Percentiles rank a stretch among this genome's conserved stretches.
Conservation (phyloP, 1,140 invertebrate genomes). For the Globodera rostochiensis region DNA sequence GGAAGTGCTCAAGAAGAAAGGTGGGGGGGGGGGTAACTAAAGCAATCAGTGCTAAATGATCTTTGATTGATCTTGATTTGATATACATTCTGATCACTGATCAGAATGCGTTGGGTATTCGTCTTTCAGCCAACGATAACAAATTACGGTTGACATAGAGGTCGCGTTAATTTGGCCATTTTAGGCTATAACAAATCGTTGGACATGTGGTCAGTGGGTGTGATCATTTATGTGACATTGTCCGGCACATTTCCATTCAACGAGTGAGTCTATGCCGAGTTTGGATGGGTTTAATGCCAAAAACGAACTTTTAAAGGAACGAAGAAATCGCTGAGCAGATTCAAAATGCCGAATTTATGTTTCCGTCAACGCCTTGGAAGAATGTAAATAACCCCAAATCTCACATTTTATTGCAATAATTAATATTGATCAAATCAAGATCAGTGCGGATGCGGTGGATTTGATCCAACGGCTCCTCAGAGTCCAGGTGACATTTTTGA, state of each 20-base stretch:
- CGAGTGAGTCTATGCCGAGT: constrained; percentile 73
- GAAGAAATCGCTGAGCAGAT: constrained; percentile 99
- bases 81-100: no score
- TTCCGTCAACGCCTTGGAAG: constrained; percentile 75
- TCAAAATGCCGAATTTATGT: constrained; percentile 99
- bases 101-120: no score
- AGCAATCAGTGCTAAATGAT: no score
- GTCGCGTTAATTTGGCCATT: constrained; percentile 18
- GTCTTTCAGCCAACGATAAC: no score
- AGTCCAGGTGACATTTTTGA: constrained; percentile 78
- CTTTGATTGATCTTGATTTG: no score
- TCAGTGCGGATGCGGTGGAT: constrained; percentile 91
- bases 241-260: constrained; percentile 99
- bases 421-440: constrained; percentile 72
- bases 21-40: background rate
- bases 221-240: constrained; percentile 89
- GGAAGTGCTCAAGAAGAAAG: constrained; percentile 85
- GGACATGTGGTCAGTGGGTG: constrained; percentile 99
- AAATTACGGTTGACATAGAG: no score
- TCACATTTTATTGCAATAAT: background rate
- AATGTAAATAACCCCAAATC: constrained; percentile 57
- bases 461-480: constrained; percentile 94
- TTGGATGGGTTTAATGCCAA: background rate
- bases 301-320: constrained; percentile 33
- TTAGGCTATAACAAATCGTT: constrained; percentile 96